These are phyloP conservation scores for Drosophila yakuba DNA, from an alignment of 1,140 invertebrate species.

Conservation along the genomic window DNA sequence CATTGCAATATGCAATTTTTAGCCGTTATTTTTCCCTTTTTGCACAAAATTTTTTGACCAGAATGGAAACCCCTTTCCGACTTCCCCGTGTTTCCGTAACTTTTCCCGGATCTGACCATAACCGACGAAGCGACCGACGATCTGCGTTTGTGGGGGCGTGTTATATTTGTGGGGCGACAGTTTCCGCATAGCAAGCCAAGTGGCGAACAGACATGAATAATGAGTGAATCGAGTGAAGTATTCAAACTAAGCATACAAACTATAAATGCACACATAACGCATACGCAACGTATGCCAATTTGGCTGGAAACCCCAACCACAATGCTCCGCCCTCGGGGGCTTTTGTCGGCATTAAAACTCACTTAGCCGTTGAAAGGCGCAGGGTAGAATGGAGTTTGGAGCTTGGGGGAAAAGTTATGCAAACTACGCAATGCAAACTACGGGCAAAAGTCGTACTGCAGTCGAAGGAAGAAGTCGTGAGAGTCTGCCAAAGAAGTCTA, in stretches of 20 bases:
- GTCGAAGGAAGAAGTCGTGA: constrained; percentile 52
- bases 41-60: constrained; percentile 29
- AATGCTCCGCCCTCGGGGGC: constrained; percentile 21
- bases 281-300: constrained; percentile 60
- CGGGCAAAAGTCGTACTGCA: constrained; percentile 47
- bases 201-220: constrained; percentile 79
- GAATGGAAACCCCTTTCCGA: constrained; percentile 5
- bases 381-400: background rate
- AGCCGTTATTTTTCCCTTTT: constrained; percentile 9
- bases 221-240: constrained; percentile 56
- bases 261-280: constrained; percentile 48
- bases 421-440: constrained; percentile 78
- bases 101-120: constrained; percentile 22
- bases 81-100: background rate
- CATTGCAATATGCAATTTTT: constrained; percentile 32
- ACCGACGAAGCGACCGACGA: constrained; percentile 3
- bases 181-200: constrained; percentile 53
- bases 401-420: constrained; percentile 62
- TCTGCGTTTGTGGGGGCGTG: constrained; percentile 48
- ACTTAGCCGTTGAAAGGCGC: constrained; percentile 49
- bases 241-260: constrained; percentile 36
- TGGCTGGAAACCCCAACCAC: constrained; percentile 8
- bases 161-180: constrained; percentile 45
- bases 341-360: constrained; percentile 73
- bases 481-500: constrained; percentile 54